Evolutionary conservation across 2,888 invertebrate genomes (phyloP), one percentile per base, ranked within the genome.

Genomic region (Cryptosula pallasiana): DNA sequence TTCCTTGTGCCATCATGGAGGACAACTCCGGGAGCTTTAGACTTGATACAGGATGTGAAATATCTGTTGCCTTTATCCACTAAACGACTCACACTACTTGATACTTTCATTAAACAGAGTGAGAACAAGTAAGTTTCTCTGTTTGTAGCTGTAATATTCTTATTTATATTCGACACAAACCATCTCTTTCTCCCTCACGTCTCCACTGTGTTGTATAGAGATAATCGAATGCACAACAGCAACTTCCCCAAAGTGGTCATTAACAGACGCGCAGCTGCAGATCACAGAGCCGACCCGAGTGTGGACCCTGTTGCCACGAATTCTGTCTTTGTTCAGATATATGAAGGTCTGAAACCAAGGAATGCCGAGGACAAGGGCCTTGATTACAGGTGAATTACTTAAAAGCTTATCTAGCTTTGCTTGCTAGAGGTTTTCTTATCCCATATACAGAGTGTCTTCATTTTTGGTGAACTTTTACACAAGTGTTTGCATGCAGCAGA

Each of bases 1-100:
- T 82, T 79, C 75, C 74, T 84, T 23, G 80, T 83, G 1, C 83
- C 84, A 29, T 76, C 80, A 71, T 84, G 84, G 84, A 81, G 82
- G 75, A 79, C 77, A 75, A 81, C 82, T 57, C 76, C 80, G 36
- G 81, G 80, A 25, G 79, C 81, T 27, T 79, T 79, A 73, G 78
- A 77, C 35, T 79, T 80, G 32, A 73, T 82, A 73, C 76, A 83
- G 82, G 76, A 76, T 74, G 78, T 84, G 63, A 76, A 82, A 71
- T 82, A 82, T 72, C 74, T 84, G 55, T 75, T 84, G 25, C 81
- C 82, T 32, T 73, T 83, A 71, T 83, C 83, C 27, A 81, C 80
- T 73, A 81, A 79, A 74, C 76, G 83, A 73, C 75, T 80, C 72
- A 74, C 77, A 36, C 75, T 84, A 27, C 80, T 83, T 74, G 83